These are phyloP conservation scores for Lithophane socia DNA, from an alignment of 2,888 invertebrate genomes.

Conservation along the genomic window DNA sequence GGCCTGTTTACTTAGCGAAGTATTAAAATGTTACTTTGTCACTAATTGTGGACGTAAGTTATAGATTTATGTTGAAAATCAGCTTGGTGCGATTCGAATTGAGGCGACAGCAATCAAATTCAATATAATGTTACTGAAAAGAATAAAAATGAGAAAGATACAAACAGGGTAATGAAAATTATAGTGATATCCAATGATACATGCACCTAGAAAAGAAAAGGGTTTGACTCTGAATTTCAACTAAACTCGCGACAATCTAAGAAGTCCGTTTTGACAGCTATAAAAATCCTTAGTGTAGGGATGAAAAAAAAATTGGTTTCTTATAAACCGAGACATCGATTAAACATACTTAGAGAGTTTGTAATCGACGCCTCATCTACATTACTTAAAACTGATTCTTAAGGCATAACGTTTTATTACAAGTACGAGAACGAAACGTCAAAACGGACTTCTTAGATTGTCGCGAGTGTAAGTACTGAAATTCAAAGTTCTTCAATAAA, in stretches of 20 bases:
- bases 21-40: constrained; percentile 42
- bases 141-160: neutral
- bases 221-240: neutral
- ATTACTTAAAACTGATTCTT: too few relatives aligned
- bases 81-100: neutral
- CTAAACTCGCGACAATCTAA: too few relatives aligned
- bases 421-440: too few relatives aligned
- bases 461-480: too few relatives aligned
- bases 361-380: too few relatives aligned
- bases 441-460: too few relatives aligned
- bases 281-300: too few relatives aligned
- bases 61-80: neutral
- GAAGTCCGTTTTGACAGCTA: too few relatives aligned
- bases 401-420: too few relatives aligned
- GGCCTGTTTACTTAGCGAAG: constrained; percentile 14
- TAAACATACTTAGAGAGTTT: too few relatives aligned
- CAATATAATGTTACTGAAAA: neutral
- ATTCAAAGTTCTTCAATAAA: neutral
- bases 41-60: constrained; percentile 1
- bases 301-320: too few relatives aligned
- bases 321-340: too few relatives aligned
- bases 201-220: neutral
- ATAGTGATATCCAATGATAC: neutral
- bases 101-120: neutral
- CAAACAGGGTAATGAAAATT: neutral